Base-by-base conservation (phyloP, 2,113 vertebrate genomes). In the Ariopsis seemanni region DNA sequence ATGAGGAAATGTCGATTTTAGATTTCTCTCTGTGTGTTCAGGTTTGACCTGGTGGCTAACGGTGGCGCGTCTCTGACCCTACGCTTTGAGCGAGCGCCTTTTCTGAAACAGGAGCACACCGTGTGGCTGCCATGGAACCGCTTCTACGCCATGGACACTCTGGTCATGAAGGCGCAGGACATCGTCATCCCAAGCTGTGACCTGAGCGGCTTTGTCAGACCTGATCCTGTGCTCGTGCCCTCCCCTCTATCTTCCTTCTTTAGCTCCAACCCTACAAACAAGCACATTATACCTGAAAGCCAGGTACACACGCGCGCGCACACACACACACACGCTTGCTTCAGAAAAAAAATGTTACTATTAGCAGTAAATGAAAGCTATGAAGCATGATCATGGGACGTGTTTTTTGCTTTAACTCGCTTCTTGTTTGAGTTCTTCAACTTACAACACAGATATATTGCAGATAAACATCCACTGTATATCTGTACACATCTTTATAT, bases 111-210 rank as follows among this genome's bases (percentile, higher is more conserved):
- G 90, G 97, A 97, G 53, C 96, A 95, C 78, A 97, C 96, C 0
- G 96, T 97, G 6, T 97, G 97, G 97, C 88, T 97, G 83, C 97
- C 97, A 0, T 97, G 97, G 97, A 97, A 97, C 34, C 96, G 93
- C 80, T 97, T 97, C 88, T 96, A 96, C 0, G 96, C 96, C 87
- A 96, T 97, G 97, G 96, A 97, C 92, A 97, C 96, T 0, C 92
- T 97, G 52, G 95, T 96, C 87, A 95, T 97, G 95, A 96, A 96
- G 92, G 97, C 96, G 0, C 96, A 97, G 89, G 96, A 97, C 91
- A 97, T 96, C 91, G 95, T 94, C 90, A 96, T 95, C 89, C 95
- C 96, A 78, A 96, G 95, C 92, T 97, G 97, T 77, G 97, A 97
- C 88, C 94, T 97, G 85, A 97, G 97, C 53, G 96, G 97, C 22